phyloP scores from a whole-genome alignment of 2,113 vertebrate genomes.

The Copsychus sechellarum region DNA sequence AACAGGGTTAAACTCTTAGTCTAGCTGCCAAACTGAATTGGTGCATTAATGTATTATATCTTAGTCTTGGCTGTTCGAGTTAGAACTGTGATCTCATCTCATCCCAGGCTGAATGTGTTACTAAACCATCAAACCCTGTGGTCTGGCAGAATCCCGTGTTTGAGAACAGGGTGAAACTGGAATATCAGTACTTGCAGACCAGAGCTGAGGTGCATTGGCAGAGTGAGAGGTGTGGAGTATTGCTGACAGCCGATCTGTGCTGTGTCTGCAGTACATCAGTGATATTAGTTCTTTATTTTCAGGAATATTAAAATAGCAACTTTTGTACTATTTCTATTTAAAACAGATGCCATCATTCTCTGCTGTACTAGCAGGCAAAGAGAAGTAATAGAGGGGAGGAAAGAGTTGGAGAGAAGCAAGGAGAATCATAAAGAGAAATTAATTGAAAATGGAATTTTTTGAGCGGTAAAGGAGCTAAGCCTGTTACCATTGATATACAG shows the following conservation, averaged over 20 bases:
- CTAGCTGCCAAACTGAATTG: background rate
- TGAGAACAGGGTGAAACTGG: background rate
- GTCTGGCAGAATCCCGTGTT: background rate
- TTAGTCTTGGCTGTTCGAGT: background rate
- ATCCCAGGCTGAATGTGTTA: background rate
- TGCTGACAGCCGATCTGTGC: background rate
- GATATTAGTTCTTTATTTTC: background rate
- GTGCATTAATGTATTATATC: background rate
- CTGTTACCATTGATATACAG: background rate
- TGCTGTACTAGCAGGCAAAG: background rate
- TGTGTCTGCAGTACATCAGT: background rate
- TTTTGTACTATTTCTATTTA: background rate
- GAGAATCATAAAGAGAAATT: background rate
- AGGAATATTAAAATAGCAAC: slow-evolving; percentile 4
- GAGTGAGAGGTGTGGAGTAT: background rate
- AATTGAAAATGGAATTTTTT: background rate
- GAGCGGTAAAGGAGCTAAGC: background rate
- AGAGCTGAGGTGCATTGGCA: background rate
- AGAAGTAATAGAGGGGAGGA: background rate
- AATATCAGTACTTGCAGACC: background rate
- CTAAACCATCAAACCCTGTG: background rate
- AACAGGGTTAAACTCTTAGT: background rate
- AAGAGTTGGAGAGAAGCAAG: background rate
- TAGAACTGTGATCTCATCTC: background rate
- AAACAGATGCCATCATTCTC: slow-evolving; percentile 1